Evolutionary conservation across 2,113 vertebrate genomes (phyloP), one percentile per base, ranked within the genome.

Genomic region (Halcyon senegalensis): DNA sequence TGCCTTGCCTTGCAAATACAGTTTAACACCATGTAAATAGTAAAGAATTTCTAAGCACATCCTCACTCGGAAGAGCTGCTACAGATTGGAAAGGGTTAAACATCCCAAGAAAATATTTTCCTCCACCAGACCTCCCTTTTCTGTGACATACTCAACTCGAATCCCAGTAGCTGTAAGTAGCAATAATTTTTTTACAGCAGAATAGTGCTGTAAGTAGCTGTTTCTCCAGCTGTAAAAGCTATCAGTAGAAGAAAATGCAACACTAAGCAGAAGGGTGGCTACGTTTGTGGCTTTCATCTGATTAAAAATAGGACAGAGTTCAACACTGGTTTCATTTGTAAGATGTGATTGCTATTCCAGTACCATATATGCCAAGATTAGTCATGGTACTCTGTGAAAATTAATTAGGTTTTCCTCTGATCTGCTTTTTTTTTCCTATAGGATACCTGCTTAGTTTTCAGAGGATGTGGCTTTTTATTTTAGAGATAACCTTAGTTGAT

Each of bases 171-270:
- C 56, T 91, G 64, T 64, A 59, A 96, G 92, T 76, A 93, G 77
- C 89, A 90, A 53, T 87, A 43, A 81, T 94, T 94, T 96, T 94
- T 94, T 96, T 94, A 88, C 69, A 94, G 87, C 83, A 72, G 69
- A 72, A 78, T 69, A 85, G 56, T 87, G 91, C 92, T 96, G 73
- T 28, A 91, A 91, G 92, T 37, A 39, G 41, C 91, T 93, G 25
- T 93, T 93, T 91, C 75, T 93, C 87, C 96, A 96, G 94, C 94
- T 97, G 92, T 93, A 96, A 97, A 96, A 96, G 94, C 91, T 74
- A 94, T 97, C 74, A 66, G 63, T 30, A 72, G 89, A 55, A 82
- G 90, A 95, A 97, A 97, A 94, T 39, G 72, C 95, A 94, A 10
- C 56, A 53, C 72, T 95, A 95, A 94, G 94, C 94, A 95, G 86